These are phyloP conservation scores for Empidonax traillii DNA, from an alignment of 2,113 vertebrate species.

Conservation along the genomic window DNA sequence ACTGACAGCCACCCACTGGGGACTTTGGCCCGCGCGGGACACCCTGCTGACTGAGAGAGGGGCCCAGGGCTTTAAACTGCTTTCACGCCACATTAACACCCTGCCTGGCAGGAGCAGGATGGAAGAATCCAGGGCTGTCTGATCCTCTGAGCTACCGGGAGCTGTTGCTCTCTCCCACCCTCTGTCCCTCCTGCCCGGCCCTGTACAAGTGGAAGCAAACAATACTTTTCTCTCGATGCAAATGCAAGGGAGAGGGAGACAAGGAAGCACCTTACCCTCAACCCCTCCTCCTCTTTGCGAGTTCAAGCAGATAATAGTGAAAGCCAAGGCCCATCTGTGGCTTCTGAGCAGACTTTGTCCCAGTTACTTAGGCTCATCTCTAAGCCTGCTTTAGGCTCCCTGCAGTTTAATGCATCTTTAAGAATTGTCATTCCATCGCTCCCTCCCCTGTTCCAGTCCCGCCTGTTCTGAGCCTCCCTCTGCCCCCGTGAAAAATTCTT, in stretches of 20 bases:
- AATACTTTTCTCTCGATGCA: background rate
- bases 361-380: constrained; percentile 51
- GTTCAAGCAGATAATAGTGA: constrained; percentile 11
- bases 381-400: constrained; percentile 62
- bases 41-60: background rate
- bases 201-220: background rate
- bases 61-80: constrained; percentile 14
- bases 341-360: constrained; percentile 51
- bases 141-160: background rate
- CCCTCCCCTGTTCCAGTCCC: background rate
- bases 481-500: constrained; percentile 3
- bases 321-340: constrained; percentile 49
- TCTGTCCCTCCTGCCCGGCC: background rate
- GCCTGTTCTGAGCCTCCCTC: background rate
- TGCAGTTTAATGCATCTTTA: constrained; percentile 53
- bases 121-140: background rate
- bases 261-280: background rate
- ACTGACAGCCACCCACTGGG: constrained; percentile 50
- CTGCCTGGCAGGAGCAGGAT: background rate
- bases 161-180: background rate
- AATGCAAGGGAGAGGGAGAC: background rate
- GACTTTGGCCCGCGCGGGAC: background rate
- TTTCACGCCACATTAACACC: constrained; percentile 42
- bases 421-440: constrained; percentile 14
- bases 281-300: background rate